Evolutionary conservation across 2,797 vertebrate species (phyloP).

Genomic region (Oreochromis mossambicus): DNA sequence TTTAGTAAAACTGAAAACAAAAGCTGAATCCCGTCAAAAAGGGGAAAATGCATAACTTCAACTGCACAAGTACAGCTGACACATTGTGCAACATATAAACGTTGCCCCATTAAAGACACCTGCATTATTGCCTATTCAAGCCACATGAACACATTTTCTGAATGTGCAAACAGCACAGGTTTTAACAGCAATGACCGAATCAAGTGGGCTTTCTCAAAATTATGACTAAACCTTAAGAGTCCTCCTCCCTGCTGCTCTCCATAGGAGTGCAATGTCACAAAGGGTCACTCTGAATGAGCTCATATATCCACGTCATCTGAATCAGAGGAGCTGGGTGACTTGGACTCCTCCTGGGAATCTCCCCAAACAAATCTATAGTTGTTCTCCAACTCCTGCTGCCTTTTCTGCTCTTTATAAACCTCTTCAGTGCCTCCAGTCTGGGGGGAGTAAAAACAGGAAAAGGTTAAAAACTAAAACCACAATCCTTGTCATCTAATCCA

Average conservation of each 20-base stretch:
- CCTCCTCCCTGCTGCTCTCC: slow-evolving; percentile 24
- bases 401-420: slow-evolving; percentile 86
- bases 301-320: slow-evolving; percentile 88
- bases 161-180: slow-evolving; percentile 50
- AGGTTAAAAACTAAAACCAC: background rate
- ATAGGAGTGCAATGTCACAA: slow-evolving; percentile 42
- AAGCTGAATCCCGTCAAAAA: slow-evolving; percentile 49
- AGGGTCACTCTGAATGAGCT: slow-evolving; percentile 32
- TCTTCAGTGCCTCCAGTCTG: slow-evolving; percentile 91
- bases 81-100: slow-evolving; percentile 40
- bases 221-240: slow-evolving; percentile 12
- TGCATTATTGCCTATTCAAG: slow-evolving; percentile 30
- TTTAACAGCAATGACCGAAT: slow-evolving; percentile 31
- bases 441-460: background rate
- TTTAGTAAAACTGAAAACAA: slow-evolving; percentile 15
- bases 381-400: slow-evolving; percentile 88
- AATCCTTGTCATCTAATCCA: background rate
- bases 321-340: slow-evolving; percentile 74
- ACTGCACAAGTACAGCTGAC: slow-evolving; percentile 25
- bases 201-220: slow-evolving; percentile 3
- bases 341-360: slow-evolving; percentile 76
- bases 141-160: slow-evolving; percentile 38
- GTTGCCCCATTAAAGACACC: slow-evolving; percentile 25
- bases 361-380: slow-evolving; percentile 92
- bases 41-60: slow-evolving; percentile 43